Conservation (phyloP, 2,797 vertebrate species). For the Tenualosa ilisha region DNA sequence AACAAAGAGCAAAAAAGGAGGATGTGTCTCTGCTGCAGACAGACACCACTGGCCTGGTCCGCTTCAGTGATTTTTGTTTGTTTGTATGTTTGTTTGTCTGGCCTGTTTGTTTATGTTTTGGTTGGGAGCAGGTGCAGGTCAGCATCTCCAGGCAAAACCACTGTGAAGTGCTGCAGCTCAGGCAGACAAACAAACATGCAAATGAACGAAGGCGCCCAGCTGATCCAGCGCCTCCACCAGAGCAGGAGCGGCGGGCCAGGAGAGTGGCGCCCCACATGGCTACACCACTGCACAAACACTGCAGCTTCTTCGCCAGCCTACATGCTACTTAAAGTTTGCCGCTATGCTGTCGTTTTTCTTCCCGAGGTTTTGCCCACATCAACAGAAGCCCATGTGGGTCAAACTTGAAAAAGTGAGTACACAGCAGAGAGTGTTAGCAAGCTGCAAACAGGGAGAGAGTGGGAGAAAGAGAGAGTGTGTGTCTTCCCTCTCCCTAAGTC, state of each 20-base stretch:
- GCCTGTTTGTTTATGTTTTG: neutral
- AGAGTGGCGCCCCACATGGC: neutral
- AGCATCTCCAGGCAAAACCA: neutral
- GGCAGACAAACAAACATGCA: neutral
- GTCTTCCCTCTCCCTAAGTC: slow-evolving; percentile 36
- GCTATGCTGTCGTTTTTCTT: neutral
- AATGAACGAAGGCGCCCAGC: neutral
- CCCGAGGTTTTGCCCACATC: neutral
- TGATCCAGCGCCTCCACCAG: neutral
- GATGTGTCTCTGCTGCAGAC: neutral
- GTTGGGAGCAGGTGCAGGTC: neutral
- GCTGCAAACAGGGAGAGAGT: neutral
- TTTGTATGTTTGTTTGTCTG: neutral
- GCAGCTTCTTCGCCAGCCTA: neutral
- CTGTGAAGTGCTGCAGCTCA: neutral
- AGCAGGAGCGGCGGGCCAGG: neutral
- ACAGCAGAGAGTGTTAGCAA: neutral
- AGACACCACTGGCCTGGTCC: neutral
- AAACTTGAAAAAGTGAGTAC: neutral
- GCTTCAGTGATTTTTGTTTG: neutral
- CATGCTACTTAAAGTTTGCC: neutral
- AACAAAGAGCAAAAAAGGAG: neutral
- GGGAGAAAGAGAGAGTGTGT: neutral
- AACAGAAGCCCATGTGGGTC: slow-evolving; percentile 23
- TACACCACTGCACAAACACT: slow-evolving; percentile 14